A percentile compares a stretch with the other conserved stretches of the same genome.
Evolutionary conservation across 2,888 invertebrate genomes (phyloP).

Genomic region (Eilema griseolum): DNA sequence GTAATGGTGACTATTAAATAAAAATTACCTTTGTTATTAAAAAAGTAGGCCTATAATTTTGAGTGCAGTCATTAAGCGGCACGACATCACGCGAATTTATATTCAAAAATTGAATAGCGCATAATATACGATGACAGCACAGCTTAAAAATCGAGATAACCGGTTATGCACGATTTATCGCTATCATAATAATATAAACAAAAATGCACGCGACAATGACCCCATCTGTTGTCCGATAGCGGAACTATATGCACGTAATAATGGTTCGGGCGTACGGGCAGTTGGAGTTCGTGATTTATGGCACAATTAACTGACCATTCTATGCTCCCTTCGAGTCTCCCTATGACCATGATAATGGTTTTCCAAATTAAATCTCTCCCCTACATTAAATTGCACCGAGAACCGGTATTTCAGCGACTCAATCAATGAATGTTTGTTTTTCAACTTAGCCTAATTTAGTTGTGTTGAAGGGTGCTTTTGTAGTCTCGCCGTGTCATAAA

Average conservation of each 20-base stretch:
- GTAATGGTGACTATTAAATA: not conserved
- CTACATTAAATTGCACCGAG: constrained; percentile 56
- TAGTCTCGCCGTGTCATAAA: constrained; percentile 53
- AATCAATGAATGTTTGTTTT: constrained; percentile 83
- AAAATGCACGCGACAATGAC: constrained; percentile 66
- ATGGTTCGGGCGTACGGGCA: constrained; percentile 49
- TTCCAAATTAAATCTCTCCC: constrained; percentile 75
- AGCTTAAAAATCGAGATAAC: constrained; percentile 59
- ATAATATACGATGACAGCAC: constrained; percentile 66
- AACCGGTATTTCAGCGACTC: constrained; percentile 71
- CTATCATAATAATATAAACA: constrained; percentile 61
- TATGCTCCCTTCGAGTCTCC: constrained; percentile 53
- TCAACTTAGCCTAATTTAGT: constrained; percentile 73
- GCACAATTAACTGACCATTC: constrained; percentile 85
- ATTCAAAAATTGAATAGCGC: constrained; percentile 63
- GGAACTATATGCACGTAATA: constrained; percentile 61
- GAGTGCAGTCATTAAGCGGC: constrained; percentile 65
- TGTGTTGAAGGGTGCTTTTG: constrained; percentile 63
- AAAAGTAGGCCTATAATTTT: constrained; percentile 28
- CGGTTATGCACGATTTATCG: constrained; percentile 66
- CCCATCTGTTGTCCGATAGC: constrained; percentile 73
- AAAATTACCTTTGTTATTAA: not conserved
- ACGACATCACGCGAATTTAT: constrained; percentile 64
- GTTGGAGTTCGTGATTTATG: constrained; percentile 76
- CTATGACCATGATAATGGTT: constrained; percentile 64